phyloP scores from a whole-genome alignment of 2,113 vertebrate genomes.

The Glaucomys volans region DNA sequence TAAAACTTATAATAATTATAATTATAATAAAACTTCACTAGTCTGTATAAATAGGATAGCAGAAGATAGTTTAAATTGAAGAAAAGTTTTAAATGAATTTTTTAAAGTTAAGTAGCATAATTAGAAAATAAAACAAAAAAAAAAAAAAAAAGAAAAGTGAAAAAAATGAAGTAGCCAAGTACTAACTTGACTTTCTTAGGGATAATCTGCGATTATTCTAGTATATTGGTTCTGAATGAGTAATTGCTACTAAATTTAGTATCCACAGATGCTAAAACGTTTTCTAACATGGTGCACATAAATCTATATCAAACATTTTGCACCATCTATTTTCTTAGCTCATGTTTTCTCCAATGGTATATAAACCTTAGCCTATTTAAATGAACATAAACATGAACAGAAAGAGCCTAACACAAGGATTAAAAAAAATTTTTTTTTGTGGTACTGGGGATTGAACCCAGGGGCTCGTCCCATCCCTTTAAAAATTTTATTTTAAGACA shows the following conservation, averaged over 20 bases:
- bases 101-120: neutral
- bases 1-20: neutral
- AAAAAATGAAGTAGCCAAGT: neutral
- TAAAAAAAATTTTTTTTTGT: neutral
- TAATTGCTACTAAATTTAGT: neutral
- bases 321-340: neutral
- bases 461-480: neutral
- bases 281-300: slow-evolving; percentile 2
- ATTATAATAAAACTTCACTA: neutral
- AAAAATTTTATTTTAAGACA: neutral
- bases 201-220: neutral
- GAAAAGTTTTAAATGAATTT: slow-evolving; percentile 35
- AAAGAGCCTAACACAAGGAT: neutral
- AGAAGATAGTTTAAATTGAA: neutral
- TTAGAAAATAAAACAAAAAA: neutral
- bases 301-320: neutral
- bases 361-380: neutral
- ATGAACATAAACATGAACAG: neutral
- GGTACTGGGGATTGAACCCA: neutral
- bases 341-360: neutral
- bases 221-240: neutral
- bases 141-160: no score
- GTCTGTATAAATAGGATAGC: neutral
- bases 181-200: neutral
- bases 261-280: neutral